These are phyloP conservation scores for Miichthys miiuy DNA, from an alignment of 2,797 vertebrate species.

Conservation along the genomic window DNA sequence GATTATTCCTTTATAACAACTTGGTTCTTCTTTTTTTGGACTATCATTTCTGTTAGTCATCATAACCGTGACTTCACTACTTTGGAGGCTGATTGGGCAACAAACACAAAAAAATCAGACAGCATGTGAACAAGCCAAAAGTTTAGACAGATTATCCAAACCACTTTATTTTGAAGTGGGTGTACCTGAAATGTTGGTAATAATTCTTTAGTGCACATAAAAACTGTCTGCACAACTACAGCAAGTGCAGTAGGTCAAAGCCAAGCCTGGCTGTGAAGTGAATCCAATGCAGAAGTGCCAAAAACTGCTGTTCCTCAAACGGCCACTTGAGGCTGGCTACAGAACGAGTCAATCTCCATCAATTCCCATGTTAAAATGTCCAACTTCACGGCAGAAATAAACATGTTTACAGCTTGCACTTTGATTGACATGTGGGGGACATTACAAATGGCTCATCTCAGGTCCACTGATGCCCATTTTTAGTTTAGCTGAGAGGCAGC, in stretches of 20 bases:
- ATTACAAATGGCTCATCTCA: no score
- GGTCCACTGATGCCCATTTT: no score
- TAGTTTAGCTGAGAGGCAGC: no score
- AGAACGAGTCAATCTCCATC: no score
- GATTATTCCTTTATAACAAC: background rate
- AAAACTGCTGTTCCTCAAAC: no score
- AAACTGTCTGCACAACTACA: background rate
- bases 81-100: background rate
- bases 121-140: background rate
- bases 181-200: background rate
- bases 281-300: no score
- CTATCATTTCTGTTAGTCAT: background rate
- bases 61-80: background rate
- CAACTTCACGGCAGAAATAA: no score
- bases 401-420: no score
- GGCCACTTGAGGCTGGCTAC: no score
- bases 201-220: background rate
- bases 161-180: background rate
- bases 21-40: background rate
- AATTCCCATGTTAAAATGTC: no score
- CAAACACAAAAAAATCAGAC: background rate
- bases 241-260: background rate
- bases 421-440: no score
- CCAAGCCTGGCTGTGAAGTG: no score
- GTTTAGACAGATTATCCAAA: background rate